phyloP scores from a whole-genome alignment of 2,797 vertebrate genomes.

The Gephyroberyx darwinii region DNA sequence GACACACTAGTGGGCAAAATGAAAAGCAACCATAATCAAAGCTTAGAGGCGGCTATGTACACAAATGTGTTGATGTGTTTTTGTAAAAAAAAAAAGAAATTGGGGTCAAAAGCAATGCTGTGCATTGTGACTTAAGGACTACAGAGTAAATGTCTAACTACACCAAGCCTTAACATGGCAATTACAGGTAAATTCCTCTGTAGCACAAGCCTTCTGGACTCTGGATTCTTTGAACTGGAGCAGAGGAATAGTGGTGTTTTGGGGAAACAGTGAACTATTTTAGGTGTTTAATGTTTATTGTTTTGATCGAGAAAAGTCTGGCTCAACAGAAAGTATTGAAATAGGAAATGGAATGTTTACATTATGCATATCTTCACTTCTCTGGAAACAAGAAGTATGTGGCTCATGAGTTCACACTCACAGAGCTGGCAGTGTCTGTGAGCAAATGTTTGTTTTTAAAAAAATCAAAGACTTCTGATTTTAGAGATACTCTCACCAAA shows the following conservation, averaged over 20 bases:
- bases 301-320: constrained; percentile 89
- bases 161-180: constrained; percentile 87
- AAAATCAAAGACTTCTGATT: constrained; percentile 89
- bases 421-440: constrained; percentile 76
- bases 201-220: constrained; percentile 91
- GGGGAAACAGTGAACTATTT: constrained; percentile 77
- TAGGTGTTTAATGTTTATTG: constrained; percentile 67
- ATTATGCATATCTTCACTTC: constrained; percentile 94
- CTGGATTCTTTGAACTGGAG: constrained; percentile 73
- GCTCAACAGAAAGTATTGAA: constrained; percentile 82
- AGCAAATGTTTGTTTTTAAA: constrained; percentile 76
- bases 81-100: constrained; percentile 56
- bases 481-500: constrained; percentile 82
- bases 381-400: constrained; percentile 82
- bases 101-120: constrained; percentile 79
- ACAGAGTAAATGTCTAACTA: constrained; percentile 80
- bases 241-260: constrained; percentile 83
- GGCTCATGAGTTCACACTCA: constrained; percentile 76
- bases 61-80: constrained; percentile 71
- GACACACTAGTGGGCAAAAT: constrained; percentile 68
- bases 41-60: constrained; percentile 59
- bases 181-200: constrained; percentile 89
- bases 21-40: constrained; percentile 55
- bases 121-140: constrained; percentile 87
- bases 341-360: constrained; percentile 91